These are phyloP conservation scores for Drosophila ananassae DNA, from an alignment of 1,140 invertebrate species.

Conservation along the genomic window DNA sequence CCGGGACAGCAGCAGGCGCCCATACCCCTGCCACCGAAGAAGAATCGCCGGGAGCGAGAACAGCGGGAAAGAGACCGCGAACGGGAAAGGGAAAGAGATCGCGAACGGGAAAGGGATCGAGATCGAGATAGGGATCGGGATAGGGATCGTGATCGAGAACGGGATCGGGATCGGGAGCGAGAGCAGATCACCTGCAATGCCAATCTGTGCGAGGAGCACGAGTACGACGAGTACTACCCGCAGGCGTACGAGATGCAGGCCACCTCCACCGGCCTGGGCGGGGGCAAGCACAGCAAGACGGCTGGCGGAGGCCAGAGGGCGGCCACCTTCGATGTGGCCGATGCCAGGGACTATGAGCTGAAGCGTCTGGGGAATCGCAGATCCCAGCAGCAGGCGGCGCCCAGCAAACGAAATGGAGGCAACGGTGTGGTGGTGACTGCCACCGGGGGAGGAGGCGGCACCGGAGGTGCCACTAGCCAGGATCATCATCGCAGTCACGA, in stretches of 20 bases:
- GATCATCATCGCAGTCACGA: constrained; percentile 74
- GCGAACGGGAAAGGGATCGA: constrained; percentile 35
- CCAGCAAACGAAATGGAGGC: constrained; percentile 61
- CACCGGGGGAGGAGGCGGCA: constrained; percentile 19
- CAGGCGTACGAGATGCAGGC: constrained; percentile 61
- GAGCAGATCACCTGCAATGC: constrained; percentile 61
- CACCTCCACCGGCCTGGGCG: constrained; percentile 12
- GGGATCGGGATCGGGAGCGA: constrained; percentile 3
- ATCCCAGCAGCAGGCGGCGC: constrained; percentile 73
- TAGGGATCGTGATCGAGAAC: neutral
- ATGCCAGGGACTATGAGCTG: constrained; percentile 77
- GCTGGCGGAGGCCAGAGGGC: constrained; percentile 66
- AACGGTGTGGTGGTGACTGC: constrained; percentile 4
- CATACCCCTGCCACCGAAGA: constrained; percentile 76
- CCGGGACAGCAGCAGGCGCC: constrained; percentile 54
- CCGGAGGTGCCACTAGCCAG: constrained; percentile 10
- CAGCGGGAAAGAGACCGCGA: constrained; percentile 30
- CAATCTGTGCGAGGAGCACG: constrained; percentile 76
- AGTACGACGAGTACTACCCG: constrained; percentile 79
- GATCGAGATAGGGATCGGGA: constrained; percentile 29
- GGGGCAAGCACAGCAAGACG: constrained; percentile 36
- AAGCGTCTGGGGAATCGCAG: constrained; percentile 76
- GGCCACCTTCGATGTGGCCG: constrained; percentile 76
- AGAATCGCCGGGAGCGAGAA: constrained; percentile 64
- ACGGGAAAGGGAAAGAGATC: neutral